These are phyloP conservation scores for Eospalax fontanierii DNA, from an alignment of 2,797 vertebrate genomes.

Conservation along the genomic window DNA sequence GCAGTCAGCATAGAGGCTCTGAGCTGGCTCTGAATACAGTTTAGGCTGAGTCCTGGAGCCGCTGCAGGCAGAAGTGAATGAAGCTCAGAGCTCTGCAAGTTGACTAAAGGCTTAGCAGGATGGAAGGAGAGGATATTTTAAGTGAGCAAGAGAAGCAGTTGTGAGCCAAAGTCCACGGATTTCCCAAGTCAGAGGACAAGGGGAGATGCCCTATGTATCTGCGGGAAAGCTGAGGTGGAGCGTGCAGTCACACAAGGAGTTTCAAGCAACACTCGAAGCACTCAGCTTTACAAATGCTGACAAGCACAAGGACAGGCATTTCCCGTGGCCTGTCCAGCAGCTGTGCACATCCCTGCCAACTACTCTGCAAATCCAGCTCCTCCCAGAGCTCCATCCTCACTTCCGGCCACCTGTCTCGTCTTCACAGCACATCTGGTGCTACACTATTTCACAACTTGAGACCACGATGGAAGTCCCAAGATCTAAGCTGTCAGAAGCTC, in stretches of 20 bases:
- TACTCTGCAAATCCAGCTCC: background rate
- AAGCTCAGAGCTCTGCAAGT: background rate
- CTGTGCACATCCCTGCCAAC: accelerated
- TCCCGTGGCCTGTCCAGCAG: too few relatives aligned
- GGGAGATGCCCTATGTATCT: background rate
- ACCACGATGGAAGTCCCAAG: background rate
- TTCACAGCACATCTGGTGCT: background rate
- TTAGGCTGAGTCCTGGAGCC: background rate
- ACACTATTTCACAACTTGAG: background rate
- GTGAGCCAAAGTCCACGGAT: background rate
- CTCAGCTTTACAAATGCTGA: background rate
- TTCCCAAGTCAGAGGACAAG: background rate
- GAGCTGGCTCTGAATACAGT: background rate
- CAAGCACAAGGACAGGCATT: too few relatives aligned
- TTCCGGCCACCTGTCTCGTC: background rate
- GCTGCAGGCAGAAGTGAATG: background rate
- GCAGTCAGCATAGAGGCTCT: background rate
- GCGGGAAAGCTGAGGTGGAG: background rate
- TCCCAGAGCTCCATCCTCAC: background rate
- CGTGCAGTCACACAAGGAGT: background rate
- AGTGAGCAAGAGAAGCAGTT: background rate
- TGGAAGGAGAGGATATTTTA: background rate
- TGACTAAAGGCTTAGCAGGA: background rate
- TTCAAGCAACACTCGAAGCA: too few relatives aligned
- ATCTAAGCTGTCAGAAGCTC: background rate